These are phyloP conservation scores for Drosophila obscura DNA, from an alignment of 1,140 invertebrate genomes.

Conservation along the genomic window DNA sequence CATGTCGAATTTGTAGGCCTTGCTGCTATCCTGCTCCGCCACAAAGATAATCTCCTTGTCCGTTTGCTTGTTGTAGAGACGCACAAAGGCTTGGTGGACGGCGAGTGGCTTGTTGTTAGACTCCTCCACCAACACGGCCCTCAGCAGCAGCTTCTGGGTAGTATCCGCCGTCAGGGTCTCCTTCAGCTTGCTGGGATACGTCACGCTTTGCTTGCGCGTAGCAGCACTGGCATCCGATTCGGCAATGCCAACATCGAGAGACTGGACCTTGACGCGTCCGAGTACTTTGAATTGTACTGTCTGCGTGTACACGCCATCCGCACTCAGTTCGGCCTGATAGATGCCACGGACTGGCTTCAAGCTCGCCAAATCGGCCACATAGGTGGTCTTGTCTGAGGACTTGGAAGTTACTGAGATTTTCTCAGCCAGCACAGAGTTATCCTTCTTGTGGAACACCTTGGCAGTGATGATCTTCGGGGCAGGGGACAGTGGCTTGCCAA, in stretches of 20 bases:
- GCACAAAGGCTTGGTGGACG: conserved; percentile 97
- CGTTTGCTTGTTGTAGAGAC: conserved; percentile 87
- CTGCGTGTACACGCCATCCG: conserved; percentile 87
- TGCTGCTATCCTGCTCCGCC: conserved; percentile 92
- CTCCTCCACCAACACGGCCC: conserved; percentile 92
- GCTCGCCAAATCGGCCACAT: conserved; percentile 91
- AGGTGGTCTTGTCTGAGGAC: conserved; percentile 87
- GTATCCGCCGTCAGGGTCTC: conserved; percentile 91
- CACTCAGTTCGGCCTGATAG: conserved; percentile 92
- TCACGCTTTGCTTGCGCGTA: conserved; percentile 90
- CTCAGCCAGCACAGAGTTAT: conserved; percentile 67
- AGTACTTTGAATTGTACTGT: conserved; percentile 90
- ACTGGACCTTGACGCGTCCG: conserved; percentile 89
- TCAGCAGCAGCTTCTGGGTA: conserved; percentile 94
- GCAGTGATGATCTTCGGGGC: conserved; percentile 55
- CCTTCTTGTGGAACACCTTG: conserved; percentile 70
- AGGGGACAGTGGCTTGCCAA: conserved; percentile 89
- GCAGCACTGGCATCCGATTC: conserved; percentile 94
- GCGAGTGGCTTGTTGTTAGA: conserved; percentile 87
- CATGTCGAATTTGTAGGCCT: conserved; percentile 95
- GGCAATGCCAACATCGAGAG: conserved; percentile 93
- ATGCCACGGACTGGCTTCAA: conserved; percentile 92
- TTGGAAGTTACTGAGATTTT: conserved; percentile 69
- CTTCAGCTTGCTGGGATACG: conserved; percentile 89
- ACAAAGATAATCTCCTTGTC: conserved; percentile 96